These are phyloP conservation scores for Phytoseiulus persimilis DNA, from an alignment of 2,888 invertebrate genomes.

Conservation along the genomic window DNA sequence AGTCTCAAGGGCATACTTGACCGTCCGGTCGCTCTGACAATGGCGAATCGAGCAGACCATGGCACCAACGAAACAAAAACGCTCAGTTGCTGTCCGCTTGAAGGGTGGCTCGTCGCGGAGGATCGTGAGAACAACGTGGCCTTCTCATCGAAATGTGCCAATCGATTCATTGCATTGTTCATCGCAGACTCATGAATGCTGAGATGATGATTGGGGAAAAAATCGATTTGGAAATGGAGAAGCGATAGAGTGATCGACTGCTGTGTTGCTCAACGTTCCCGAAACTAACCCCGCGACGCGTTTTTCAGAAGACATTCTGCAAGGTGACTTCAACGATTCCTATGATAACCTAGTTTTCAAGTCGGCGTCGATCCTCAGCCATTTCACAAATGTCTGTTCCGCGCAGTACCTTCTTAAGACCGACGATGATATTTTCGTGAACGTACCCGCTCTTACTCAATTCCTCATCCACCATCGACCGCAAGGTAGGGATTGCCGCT, in stretches of 20 bases:
- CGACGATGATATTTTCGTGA: slow-evolving; percentile 33
- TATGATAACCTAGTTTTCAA: slow-evolving; percentile 28
- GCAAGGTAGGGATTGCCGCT: neutral
- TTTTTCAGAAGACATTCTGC: slow-evolving; percentile 16
- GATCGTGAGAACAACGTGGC: too few relatives aligned
- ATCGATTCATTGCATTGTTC: too few relatives aligned
- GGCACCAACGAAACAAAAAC: neutral
- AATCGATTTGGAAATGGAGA: too few relatives aligned
- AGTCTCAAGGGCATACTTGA: neutral
- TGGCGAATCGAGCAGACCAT: neutral
- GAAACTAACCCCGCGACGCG: neutral
- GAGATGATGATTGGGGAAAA: too few relatives aligned
- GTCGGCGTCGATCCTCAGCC: neutral
- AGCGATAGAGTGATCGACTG: neutral
- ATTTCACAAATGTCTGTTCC: neutral
- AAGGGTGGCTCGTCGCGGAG: neutral
- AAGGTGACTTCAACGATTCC: neutral
- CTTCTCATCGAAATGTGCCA: too few relatives aligned
- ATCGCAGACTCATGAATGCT: too few relatives aligned
- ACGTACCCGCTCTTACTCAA: neutral
- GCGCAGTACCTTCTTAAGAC: neutral
- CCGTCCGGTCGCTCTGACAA: neutral
- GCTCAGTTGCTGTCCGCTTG: neutral
- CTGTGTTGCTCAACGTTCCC: neutral
- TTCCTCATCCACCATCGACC: slow-evolving; percentile 6